These are phyloP conservation scores for Eutrigla gurnardus DNA, from an alignment of 2,797 vertebrate genomes.

Conservation along the genomic window DNA sequence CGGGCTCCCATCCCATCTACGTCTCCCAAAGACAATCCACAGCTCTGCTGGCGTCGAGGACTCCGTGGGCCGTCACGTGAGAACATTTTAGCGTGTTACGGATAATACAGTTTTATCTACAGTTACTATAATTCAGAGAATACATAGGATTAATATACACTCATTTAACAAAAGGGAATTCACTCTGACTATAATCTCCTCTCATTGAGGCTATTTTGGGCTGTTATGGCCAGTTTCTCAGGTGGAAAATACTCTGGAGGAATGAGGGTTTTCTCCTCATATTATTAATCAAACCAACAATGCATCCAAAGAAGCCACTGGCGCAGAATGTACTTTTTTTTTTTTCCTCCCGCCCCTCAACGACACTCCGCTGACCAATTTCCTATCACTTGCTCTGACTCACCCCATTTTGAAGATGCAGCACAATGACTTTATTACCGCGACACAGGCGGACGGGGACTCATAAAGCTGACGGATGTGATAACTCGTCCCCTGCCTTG, in stretches of 20 bases:
- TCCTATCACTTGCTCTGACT: slow-evolving; percentile 75
- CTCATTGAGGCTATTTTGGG: slow-evolving; percentile 54
- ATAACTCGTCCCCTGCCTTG: slow-evolving; percentile 79
- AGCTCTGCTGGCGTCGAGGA: slow-evolving; percentile 20
- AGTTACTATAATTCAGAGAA: slow-evolving; percentile 12
- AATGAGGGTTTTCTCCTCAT: slow-evolving; percentile 47
- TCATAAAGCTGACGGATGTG: slow-evolving; percentile 80
- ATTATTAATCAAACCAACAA: slow-evolving; percentile 78
- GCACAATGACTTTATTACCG: slow-evolving; percentile 76
- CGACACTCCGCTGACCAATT: slow-evolving; percentile 77
- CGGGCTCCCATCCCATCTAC: slow-evolving; percentile 36
- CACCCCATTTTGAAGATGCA: slow-evolving; percentile 73
- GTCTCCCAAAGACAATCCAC: slow-evolving; percentile 14
- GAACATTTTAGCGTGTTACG: slow-evolving; percentile 30
- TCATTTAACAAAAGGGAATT: slow-evolving; percentile 22
- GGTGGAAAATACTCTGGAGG: slow-evolving; percentile 62
- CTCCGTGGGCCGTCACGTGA: slow-evolving; percentile 22
- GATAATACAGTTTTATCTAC: neutral
- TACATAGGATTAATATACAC: slow-evolving; percentile 18
- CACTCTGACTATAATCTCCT: slow-evolving; percentile 36
- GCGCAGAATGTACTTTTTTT: slow-evolving; percentile 49
- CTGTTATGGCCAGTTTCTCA: slow-evolving; percentile 52
- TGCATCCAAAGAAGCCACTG: slow-evolving; percentile 53
- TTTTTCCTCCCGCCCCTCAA: slow-evolving; percentile 40
- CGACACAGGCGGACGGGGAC: slow-evolving; percentile 73